Conservation (phyloP, 2,888 invertebrate species). For the Drosophila meridiana region DNA sequence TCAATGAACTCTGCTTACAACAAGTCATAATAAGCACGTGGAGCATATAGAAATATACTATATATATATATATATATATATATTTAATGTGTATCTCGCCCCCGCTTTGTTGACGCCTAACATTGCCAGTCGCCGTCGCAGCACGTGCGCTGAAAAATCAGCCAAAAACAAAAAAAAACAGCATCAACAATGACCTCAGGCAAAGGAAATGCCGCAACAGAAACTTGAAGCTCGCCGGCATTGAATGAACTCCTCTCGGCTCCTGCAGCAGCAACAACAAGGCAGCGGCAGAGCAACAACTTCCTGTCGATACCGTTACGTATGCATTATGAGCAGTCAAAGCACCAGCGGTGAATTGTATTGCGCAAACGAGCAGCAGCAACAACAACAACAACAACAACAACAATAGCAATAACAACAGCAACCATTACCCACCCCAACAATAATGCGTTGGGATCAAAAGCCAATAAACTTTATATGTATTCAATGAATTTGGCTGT, state of each 20-base stretch:
- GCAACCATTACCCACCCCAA: constrained; percentile 82
- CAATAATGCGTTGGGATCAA: constrained; percentile 78
- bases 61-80: not conserved
- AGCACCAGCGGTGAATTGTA: constrained; percentile 47
- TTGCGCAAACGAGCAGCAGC: constrained; percentile 51
- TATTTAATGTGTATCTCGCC: not conserved
- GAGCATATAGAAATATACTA: not conserved
- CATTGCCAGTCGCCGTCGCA: not conserved
- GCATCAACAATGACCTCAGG: constrained; percentile 51
- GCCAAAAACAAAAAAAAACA: not conserved
- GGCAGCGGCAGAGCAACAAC: constrained; percentile 38
- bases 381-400: constrained; percentile 23
- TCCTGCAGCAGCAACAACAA: constrained; percentile 23
- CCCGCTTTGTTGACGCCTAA: not conserved
- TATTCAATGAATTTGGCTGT: constrained; percentile 61
- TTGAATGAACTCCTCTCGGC: constrained; percentile 58
- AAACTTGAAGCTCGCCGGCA: constrained; percentile 52
- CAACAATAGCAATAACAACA: constrained; percentile 28
- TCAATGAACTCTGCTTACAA: too few species aligned
- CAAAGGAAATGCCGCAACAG: constrained; percentile 16
- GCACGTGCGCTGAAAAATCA: constrained; percentile 17
- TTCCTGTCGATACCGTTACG: constrained; percentile 75
- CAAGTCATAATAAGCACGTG: not conserved
- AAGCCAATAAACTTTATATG: constrained; percentile 78
- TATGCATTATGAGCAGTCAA: constrained; percentile 65